Evolutionary conservation across 2,888 invertebrate species (phyloP), one percentile per base, ranked within the genome.

Genomic region (Drosophila prostipennis): DNA sequence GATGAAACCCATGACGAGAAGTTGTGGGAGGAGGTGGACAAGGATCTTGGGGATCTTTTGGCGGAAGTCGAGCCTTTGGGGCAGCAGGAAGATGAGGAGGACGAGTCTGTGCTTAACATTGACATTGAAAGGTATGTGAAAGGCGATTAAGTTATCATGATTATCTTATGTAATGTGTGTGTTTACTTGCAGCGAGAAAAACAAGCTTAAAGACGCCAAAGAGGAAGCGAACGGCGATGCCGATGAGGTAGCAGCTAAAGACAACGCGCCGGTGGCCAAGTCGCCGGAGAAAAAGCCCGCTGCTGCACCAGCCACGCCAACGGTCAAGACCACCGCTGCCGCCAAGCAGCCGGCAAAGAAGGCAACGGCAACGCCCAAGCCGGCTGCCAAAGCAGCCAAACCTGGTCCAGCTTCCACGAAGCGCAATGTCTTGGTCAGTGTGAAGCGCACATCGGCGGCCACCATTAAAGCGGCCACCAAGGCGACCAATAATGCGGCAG

Each of bases 11-110:
- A 92, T 67, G 95, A 95, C 79, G 96, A 96, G 80, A 95, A 96
- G 85, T 87, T 96, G 60, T 96, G 96, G 96, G 96, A 95, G 29
- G 96, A 96, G 90, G 96, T 96, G 34, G 96, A 96, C 89, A 96
- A 96, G 89, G 96, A 96, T 90, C 93, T 96, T 69, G 96, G 96
- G 6, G 96, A 96, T 86, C 93, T 96, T 57, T 92, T 96, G 37
- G 94, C 95, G 13, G 95, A 95, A 89, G 95, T 94, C 32, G 95
- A 94, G 75, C 92, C 93, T 0, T 94, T 95, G 3, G 95, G 94
- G 45, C 95, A 94, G 76, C 96, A 77, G 34, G 91, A 91, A 76
- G 95, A 95, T 74, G 95, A 94, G 76, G 95, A 95, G 86, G 95
- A 95, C 87, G 94, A 94, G 83, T 93, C 94, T 1, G 92, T 91